Conservation (phyloP, 2,113 vertebrate species). For the Hiodon alosoides region DNA sequence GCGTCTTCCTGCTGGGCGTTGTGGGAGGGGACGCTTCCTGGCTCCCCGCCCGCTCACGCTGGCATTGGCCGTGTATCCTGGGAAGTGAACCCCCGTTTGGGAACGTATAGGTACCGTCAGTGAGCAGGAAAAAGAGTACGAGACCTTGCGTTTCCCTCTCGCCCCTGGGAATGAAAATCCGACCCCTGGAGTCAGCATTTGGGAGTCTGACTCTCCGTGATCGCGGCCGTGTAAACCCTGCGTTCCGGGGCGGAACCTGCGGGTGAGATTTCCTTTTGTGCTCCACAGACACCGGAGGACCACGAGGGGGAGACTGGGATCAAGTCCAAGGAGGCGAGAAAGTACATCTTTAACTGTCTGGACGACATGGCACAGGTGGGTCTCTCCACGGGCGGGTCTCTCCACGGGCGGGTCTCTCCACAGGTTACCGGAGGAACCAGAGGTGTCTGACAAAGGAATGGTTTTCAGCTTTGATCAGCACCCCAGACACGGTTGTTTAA, state of each 20-base stretch:
- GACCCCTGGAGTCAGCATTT: background rate
- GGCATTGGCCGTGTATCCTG: too few relatives aligned
- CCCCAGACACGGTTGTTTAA: background rate
- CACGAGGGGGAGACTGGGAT: slow-evolving; percentile 92
- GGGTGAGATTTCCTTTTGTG: slow-evolving; percentile 46
- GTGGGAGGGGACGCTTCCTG: too few relatives aligned
- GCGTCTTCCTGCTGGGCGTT: too few relatives aligned
- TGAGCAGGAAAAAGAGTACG: too few relatives aligned
- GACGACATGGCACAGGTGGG: slow-evolving; percentile 95
- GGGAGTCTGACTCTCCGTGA: background rate
- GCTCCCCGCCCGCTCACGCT: too few relatives aligned
- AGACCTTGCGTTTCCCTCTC: too few relatives aligned
- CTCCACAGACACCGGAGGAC: slow-evolving; percentile 82
- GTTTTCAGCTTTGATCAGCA: background rate
- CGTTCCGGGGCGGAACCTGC: slow-evolving; percentile 48
- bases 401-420: background rate
- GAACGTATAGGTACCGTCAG: too few relatives aligned
- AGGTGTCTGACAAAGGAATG: background rate
- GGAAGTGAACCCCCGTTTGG: too few relatives aligned
- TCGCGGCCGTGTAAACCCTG: background rate
- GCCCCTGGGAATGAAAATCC: too few relatives aligned
- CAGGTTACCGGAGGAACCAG: background rate
- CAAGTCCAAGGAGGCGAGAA: slow-evolving; percentile 94
- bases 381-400: background rate
- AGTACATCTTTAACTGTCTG: slow-evolving; percentile 97